Conservation (phyloP, 2,113 vertebrate species). For the Pluvianellus socialis region DNA sequence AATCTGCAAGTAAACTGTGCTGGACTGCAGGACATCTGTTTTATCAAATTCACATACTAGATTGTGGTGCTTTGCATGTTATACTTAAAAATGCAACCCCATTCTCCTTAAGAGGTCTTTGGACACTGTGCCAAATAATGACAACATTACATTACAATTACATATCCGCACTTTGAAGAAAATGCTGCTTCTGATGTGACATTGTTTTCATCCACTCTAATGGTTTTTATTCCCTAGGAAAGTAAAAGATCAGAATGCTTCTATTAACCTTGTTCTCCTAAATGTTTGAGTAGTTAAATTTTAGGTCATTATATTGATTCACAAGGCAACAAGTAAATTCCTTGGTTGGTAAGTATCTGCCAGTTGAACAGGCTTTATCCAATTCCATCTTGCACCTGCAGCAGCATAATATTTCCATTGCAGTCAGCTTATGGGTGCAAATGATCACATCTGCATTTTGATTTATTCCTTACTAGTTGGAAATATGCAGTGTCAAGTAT, state of each 20-base stretch:
- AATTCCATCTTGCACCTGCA: slow-evolving; percentile 18
- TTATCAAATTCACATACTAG: neutral
- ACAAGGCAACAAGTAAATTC: slow-evolving; percentile 34
- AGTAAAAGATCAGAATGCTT: slow-evolving; percentile 38
- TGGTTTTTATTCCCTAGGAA: slow-evolving; percentile 37
- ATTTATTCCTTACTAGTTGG: slow-evolving; percentile 59
- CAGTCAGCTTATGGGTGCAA: slow-evolving; percentile 54
- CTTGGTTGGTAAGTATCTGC: slow-evolving; percentile 29
- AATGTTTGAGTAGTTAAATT: slow-evolving; percentile 52
- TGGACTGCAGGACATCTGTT: neutral
- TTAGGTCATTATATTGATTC: slow-evolving; percentile 49
- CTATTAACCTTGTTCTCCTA: slow-evolving; percentile 51
- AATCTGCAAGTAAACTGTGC: neutral
- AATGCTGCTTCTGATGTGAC: slow-evolving; percentile 1
- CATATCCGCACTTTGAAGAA: neutral
- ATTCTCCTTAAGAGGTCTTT: neutral
- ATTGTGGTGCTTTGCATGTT: neutral
- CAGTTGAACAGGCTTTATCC: slow-evolving; percentile 42
- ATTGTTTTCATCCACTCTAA: slow-evolving; percentile 15
- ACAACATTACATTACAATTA: neutral
- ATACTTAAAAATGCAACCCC: neutral
- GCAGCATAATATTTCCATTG: slow-evolving; percentile 54
- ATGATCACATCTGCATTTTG: slow-evolving; percentile 61
- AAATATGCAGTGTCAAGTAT: slow-evolving; percentile 62
- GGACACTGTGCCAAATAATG: slow-evolving; percentile 6